Base-by-base conservation (phyloP, 2,797 vertebrate species). In the Atherinosoma microstoma region DNA sequence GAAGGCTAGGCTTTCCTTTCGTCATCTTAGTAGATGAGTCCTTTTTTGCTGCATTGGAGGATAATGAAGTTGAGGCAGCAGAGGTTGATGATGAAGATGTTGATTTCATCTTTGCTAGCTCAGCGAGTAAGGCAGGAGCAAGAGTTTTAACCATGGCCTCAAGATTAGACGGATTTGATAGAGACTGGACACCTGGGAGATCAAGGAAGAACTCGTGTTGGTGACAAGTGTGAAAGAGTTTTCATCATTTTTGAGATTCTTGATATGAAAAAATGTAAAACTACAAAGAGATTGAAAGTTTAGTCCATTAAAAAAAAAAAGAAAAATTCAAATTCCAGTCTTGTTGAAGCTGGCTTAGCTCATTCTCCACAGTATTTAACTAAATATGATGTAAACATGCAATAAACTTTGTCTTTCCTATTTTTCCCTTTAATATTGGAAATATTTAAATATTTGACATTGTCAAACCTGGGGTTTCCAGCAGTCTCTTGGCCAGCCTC, bases 51-150 rank as follows among this genome's bases (percentile, higher is more conserved):
- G 53, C 22, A 1, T 38, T 36, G 2, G 63, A 53, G 2, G 79
- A 36, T 3, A 84, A 74, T n/a, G 84, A 82, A 0, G 80, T 61
- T 0, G 73, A 60, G 11, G 64, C 13, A 0, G 47, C 6, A 2
- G 74, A 58, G 20, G 53, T 15, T 18, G 82, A 72, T 13, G 36
- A 49, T 0, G 87, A 67, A 0, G 87, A 64, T 59, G 93, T 64
- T 0, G 91, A 82, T 29, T 95, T 96, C 72, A 95, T 94, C 79
- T 97, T 97, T 27, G 66, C 92, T 32, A 95, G 94, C 85, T 96
- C 95, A 2, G 94, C 94, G 36, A 95, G 80, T 1, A 90, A 93
- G 0, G 94, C 70, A 93, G 75, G 20, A 2, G 95, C 94, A 74
- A 96, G 80, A 18, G 91, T 94, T 70, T 96, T 94, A 70, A 96